A percentile compares a stretch with the other conserved stretches of the same genome.
phyloP scores from a whole-genome alignment of 2,888 invertebrate genomes.

The Caenorhabditis japonica region DNA sequence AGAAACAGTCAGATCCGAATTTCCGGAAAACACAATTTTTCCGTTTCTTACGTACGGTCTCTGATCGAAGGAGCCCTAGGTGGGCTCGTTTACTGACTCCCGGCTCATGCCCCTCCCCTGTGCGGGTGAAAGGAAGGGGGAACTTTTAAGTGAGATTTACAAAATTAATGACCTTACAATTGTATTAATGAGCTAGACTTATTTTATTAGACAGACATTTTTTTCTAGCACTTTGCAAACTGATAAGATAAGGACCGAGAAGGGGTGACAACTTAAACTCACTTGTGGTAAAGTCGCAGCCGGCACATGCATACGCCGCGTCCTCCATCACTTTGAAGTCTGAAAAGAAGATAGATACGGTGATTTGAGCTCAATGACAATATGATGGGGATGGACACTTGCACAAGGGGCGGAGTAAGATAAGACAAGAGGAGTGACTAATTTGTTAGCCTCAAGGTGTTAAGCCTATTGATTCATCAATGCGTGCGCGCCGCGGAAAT shows the following conservation, averaged over 20 bases:
- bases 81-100: no score
- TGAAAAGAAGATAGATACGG: conserved; percentile 37
- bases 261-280: conserved; percentile 40
- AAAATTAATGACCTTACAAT: no score
- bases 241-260: conserved; percentile 13
- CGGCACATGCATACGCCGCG: conserved; percentile 63
- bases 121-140: no score
- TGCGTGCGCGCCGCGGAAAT: not conserved
- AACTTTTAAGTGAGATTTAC: no score
- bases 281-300: conserved; percentile 64
- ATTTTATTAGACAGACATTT: no score
- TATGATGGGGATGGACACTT: not conserved
- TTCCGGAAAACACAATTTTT: no score
- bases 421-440: conserved; percentile 29
- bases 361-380: conserved; percentile 1
- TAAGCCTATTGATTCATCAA: conserved; percentile 25
- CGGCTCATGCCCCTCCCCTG: no score
- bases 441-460: conserved; percentile 14
- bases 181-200: no score
- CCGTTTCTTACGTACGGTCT: no score
- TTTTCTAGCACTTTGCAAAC: no score
- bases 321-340: conserved; percentile 64
- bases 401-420: conserved; percentile 7
- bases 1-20: no score
- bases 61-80: conserved; percentile 2